These are phyloP conservation scores for Oegoconia quadripuncta DNA, from an alignment of 2,888 invertebrate species.

Conservation along the genomic window DNA sequence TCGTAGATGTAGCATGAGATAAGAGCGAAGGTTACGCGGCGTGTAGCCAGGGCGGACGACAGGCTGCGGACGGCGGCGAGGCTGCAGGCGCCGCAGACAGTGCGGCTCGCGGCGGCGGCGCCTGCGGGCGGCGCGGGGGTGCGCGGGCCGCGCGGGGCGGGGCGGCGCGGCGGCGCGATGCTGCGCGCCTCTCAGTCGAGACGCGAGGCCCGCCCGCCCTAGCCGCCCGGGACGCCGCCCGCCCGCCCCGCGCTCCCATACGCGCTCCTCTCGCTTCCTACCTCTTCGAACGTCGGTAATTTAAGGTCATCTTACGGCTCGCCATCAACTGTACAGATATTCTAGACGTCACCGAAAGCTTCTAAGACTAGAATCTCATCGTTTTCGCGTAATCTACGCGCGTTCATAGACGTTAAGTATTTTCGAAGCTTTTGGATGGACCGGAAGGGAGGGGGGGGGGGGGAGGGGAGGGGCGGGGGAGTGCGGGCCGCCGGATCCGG, in stretches of 20 bases:
- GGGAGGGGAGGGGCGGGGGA: no score
- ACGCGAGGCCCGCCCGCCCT: conserved; percentile 79
- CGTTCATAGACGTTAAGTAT: conserved; percentile 62
- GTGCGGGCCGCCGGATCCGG: conserved; percentile 50
- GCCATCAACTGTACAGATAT: conserved; percentile 32
- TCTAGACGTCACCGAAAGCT: conserved; percentile 26
- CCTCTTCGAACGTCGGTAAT: conserved; percentile 43
- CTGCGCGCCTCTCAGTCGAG: conserved; percentile 84
- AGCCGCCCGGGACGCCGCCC: conserved; percentile 64
- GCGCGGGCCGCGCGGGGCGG: conserved; percentile 39
- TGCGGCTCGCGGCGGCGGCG: conserved; percentile 64
- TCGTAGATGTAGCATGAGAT: neutral
- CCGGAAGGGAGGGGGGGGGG: conserved; percentile 62
- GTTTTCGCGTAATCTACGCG: conserved; percentile 53
- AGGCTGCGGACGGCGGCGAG: conserved; percentile 36
- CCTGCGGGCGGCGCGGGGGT: conserved; percentile 42
- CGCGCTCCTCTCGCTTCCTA: conserved; percentile 48
- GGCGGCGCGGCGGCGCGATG: conserved; percentile 81
- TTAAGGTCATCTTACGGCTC: conserved; percentile 39
- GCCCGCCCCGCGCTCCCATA: conserved; percentile 64
- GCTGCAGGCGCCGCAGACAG: conserved; percentile 53
- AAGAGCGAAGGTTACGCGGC: neutral
- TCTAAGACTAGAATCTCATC: conserved; percentile 37
- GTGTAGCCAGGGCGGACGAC: neutral
- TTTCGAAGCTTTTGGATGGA: conserved; percentile 75